Evolutionary conservation across 2,888 invertebrate species (phyloP).

Genomic region (Buathra laborator): DNA sequence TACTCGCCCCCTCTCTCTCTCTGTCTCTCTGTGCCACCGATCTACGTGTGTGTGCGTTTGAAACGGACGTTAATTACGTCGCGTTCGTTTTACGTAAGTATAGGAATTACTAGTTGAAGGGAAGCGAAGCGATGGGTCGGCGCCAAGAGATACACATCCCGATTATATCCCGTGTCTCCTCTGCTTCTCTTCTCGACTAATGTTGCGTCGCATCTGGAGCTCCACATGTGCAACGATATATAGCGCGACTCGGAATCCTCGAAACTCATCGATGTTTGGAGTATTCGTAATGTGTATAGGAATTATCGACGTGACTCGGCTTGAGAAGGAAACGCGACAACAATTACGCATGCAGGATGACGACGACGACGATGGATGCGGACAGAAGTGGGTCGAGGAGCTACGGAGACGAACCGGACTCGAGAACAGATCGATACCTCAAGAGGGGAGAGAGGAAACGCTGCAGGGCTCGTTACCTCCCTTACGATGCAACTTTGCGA

Average conservation of each 20-base stretch:
- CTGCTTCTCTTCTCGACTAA: background rate
- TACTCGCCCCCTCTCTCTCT: background rate
- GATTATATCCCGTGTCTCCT: constrained; percentile 37
- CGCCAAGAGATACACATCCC: constrained; percentile 61
- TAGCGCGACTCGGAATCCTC: constrained; percentile 19
- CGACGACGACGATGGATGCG: constrained; percentile 36
- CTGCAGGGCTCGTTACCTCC: background rate
- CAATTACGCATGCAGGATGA: constrained; percentile 36
- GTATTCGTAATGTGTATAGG: background rate
- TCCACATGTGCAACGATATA: background rate
- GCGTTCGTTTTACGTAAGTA: constrained; percentile 64
- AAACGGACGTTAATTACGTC: constrained; percentile 62
- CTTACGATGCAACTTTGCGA: background rate
- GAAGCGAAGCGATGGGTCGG: constrained; percentile 54
- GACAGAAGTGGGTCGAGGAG: constrained; percentile 55
- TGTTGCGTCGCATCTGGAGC: background rate
- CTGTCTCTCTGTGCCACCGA: no score
- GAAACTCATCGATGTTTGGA: constrained; percentile 6
- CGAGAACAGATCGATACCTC: constrained; percentile 4
- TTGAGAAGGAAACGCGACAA: background rate
- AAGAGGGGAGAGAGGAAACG: background rate
- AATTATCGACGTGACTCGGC: background rate
- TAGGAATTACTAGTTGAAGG: constrained; percentile 44
- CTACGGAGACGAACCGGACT: background rate
- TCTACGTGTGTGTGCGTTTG: background rate